Conservation (phyloP, 2,113 vertebrate species). For the Sceloporus tristichus region DNA sequence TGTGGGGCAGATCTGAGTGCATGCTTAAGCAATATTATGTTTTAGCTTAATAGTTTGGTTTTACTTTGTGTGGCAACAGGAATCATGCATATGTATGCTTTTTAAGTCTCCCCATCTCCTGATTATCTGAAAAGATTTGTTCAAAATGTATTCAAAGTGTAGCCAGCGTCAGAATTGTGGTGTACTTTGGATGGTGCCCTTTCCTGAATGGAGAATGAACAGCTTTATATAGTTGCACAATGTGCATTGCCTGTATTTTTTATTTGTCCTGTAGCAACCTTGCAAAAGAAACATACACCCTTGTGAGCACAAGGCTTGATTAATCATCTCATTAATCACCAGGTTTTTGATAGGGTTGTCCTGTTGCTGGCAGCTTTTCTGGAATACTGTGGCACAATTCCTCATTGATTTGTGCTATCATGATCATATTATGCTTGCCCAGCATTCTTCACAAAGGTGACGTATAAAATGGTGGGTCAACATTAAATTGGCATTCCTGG, state of each 20-base stretch:
- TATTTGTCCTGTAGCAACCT: conserved; percentile 30
- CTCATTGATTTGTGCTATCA: conserved; percentile 36
- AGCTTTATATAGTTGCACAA: conserved; percentile 27
- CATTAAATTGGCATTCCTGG: background rate
- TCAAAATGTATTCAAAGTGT: conserved; percentile 1
- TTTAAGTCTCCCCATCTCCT: background rate
- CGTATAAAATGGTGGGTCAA: conserved; percentile 29
- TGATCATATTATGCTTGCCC: conserved; percentile 4
- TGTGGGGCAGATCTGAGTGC: background rate
- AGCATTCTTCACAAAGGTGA: conserved; percentile 4
- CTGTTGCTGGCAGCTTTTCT: conserved; percentile 39
- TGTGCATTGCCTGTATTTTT: conserved; percentile 8
- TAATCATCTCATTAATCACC: conserved; percentile 24
- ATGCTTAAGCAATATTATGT: background rate
- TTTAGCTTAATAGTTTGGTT: background rate
- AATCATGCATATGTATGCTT: rapidly evolving
- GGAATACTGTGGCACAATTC: conserved; percentile 36
- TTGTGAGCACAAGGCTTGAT: background rate
- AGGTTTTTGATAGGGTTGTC: conserved; percentile 35
- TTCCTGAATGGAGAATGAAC: background rate
- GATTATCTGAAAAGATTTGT: background rate
- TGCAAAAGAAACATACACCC: conserved; percentile 33
- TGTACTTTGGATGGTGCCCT: conserved; percentile 19
- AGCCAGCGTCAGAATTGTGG: background rate
- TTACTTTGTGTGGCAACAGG: background rate